Conservation (phyloP, 2,113 vertebrate genomes). For the western clawed frog (Xenopus tropicalis) region DNA sequence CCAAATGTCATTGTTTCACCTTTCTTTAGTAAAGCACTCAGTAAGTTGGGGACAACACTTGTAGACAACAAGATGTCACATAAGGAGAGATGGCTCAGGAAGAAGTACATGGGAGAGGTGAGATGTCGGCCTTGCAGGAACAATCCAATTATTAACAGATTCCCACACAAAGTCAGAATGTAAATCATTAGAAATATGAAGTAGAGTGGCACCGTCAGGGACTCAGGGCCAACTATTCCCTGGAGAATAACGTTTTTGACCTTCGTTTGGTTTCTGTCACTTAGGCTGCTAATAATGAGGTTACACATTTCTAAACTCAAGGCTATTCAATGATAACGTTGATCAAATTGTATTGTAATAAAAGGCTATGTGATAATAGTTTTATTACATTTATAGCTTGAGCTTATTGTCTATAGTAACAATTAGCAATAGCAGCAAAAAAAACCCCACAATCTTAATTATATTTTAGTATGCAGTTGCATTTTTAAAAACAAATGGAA, state of each 20-base stretch:
- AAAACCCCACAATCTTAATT: no score
- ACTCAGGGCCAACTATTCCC: background rate
- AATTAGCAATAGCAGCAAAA: no score
- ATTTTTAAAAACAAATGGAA: no score
- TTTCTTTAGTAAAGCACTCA: background rate
- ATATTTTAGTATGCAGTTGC: no score
- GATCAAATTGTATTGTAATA: no score
- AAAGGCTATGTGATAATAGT: no score
- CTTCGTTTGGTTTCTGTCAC: no score
- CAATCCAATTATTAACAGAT: background rate
- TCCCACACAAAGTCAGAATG: background rate
- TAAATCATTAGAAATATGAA: background rate
- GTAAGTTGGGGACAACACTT: background rate
- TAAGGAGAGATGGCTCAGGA: conserved; percentile 1
- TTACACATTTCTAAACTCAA: no score
- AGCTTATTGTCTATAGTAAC: no score
- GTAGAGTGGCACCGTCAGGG: background rate
- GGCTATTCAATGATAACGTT: no score
- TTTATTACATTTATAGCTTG: no score
- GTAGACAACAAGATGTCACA: background rate
- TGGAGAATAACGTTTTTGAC: background rate
- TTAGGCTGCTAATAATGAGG: no score
- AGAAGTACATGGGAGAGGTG: background rate
- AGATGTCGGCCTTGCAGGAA: background rate
- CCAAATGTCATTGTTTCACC: background rate